phyloP scores from a whole-genome alignment of 1,140 invertebrate genomes.

The Papilio helenus region DNA sequence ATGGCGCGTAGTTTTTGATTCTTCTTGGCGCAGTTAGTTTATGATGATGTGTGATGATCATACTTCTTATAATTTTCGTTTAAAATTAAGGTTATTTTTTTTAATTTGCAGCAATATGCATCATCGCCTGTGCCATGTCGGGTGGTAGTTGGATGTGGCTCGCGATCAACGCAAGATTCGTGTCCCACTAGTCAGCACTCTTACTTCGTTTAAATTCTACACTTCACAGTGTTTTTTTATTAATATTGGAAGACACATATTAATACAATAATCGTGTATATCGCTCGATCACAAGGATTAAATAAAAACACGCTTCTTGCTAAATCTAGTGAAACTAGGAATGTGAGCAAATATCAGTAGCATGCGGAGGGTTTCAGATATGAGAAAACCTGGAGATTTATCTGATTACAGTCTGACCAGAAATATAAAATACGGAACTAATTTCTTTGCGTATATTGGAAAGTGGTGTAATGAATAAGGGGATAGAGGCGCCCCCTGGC shows the following conservation, averaged over 20 bases:
- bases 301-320: background rate
- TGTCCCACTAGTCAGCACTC: constrained; percentile 59
- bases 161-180: constrained; percentile 49
- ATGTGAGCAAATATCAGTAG: constrained; percentile 11
- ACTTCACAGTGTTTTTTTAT: background rate
- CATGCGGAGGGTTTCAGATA: background rate
- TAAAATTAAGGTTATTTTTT: background rate
- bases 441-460: too few species aligned
- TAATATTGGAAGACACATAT: background rate
- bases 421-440: too few species aligned
- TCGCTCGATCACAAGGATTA: background rate
- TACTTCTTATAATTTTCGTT: background rate
- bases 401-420: background rate
- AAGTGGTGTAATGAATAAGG: too few species aligned
- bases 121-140: constrained; percentile 62
- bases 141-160: constrained; percentile 58
- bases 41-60: background rate
- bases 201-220: constrained; percentile 57
- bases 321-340: constrained; percentile 54
- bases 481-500: too few species aligned
- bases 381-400: background rate
- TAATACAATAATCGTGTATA: background rate
- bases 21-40: background rate
- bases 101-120: constrained; percentile 60
- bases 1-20: background rate